Conservation (phyloP, 2,888 invertebrate species). For the Allophyes oxyacanthae region DNA sequence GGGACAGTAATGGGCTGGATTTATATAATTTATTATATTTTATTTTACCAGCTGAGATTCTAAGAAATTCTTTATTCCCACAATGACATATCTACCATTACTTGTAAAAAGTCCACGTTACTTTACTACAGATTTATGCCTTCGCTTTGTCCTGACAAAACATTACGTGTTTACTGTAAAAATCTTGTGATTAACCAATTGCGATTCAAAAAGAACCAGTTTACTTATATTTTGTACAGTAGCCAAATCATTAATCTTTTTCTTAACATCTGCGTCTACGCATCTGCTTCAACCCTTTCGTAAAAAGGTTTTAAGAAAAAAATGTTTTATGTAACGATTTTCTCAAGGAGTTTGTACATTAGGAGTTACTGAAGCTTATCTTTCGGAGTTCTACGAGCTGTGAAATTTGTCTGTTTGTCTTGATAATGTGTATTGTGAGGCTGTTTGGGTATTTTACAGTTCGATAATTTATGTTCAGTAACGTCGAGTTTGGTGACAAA, state of each 20-base stretch:
- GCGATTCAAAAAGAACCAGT: constrained; percentile 39
- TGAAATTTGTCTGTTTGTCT: constrained; percentile 55
- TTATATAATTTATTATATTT: too few species aligned
- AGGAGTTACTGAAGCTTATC: constrained; percentile 45
- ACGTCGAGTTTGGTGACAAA: neutral
- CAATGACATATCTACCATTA: too few species aligned
- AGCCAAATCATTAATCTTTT: constrained; percentile 77
- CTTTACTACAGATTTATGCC: constrained; percentile 5
- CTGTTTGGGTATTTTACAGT: constrained; percentile 19
- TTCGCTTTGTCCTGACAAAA: constrained; percentile 7
- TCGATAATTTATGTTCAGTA: neutral
- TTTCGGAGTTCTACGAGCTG: constrained; percentile 38
- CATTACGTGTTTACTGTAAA: constrained; percentile 48
- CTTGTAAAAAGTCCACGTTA: neutral
- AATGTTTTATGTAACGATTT: constrained; percentile 46
- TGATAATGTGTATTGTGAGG: constrained; percentile 17
- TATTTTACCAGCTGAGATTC: too few species aligned
- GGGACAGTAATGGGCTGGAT: too few species aligned
- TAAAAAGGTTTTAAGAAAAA: constrained; percentile 64
- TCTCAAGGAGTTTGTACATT: constrained; percentile 44
- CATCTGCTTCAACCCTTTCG: constrained; percentile 80
- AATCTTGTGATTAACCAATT: constrained; percentile 38
- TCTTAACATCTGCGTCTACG: constrained; percentile 71
- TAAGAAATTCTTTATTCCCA: too few species aligned
- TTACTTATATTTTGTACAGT: constrained; percentile 58